Evolutionary conservation across 2,113 vertebrate species (phyloP).

Genomic region (Indicator maculatus): DNA sequence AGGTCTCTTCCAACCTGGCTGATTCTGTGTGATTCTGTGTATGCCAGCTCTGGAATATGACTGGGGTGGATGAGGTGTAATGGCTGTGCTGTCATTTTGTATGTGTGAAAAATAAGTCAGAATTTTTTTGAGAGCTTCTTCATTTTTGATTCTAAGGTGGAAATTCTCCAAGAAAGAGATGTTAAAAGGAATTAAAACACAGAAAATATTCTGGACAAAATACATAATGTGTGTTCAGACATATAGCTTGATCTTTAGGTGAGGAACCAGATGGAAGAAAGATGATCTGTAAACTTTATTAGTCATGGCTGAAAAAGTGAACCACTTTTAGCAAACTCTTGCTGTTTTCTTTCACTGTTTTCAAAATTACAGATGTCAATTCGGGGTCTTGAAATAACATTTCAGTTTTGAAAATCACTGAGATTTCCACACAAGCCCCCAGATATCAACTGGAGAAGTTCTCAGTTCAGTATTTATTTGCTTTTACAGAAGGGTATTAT

Average conservation of each 20-base stretch:
- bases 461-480: neutral
- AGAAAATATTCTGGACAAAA: neutral
- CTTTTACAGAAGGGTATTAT: neutral
- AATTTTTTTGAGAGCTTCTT: neutral
- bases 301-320: neutral
- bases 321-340: neutral
- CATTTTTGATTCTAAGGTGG: neutral
- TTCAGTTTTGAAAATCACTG: neutral
- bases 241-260: constrained; percentile 6
- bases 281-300: neutral
- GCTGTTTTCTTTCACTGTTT: constrained; percentile 4
- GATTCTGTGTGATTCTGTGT: no score
- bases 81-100: neutral
- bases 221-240: neutral
- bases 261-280: neutral
- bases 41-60: neutral
- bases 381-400: neutral
- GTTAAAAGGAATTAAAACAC: neutral
- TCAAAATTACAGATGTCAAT: neutral
- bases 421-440: neutral
- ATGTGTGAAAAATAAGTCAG: neutral
- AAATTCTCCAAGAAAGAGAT: neutral
- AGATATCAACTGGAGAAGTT: neutral
- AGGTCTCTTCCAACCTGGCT: no score
- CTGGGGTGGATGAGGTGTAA: neutral